These are phyloP conservation scores for Calephelis nemesis DNA, from an alignment of 1,140 invertebrate species.

Conservation along the genomic window DNA sequence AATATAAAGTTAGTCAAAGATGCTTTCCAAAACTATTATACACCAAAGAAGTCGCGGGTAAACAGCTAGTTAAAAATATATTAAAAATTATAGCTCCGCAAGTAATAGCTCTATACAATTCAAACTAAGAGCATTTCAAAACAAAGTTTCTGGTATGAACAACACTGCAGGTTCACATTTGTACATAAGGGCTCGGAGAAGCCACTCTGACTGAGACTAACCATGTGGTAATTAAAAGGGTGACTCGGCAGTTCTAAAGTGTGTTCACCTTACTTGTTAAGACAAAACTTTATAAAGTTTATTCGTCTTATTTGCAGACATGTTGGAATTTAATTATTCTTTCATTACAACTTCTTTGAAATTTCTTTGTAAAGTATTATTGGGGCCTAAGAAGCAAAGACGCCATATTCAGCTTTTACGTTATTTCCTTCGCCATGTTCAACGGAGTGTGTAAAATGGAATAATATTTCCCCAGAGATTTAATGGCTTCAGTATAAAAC, in stretches of 20 bases:
- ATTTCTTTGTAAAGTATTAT: not conserved
- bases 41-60: too few species aligned
- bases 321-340: not conserved
- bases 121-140: not conserved
- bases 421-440: too few species aligned
- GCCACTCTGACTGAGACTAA: constrained; percentile 23
- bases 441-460: too few species aligned
- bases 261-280: constrained; percentile 12
- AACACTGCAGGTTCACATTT: not conserved
- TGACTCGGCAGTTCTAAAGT: not conserved
- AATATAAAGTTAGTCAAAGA: too few species aligned
- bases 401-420: too few species aligned
- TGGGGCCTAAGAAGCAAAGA: too few species aligned
- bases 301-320: constrained; percentile 9
- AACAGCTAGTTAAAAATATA: too few species aligned
- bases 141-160: constrained; percentile 12
- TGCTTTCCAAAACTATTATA: too few species aligned
- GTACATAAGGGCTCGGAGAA: constrained; percentile 11
- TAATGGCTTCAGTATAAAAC: too few species aligned
- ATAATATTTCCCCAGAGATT: too few species aligned
- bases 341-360: not conserved
- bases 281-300: constrained; percentile 3
- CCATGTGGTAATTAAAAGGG: constrained; percentile 19
- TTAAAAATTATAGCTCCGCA: not conserved
- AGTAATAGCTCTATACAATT: not conserved